Evolutionary conservation across 2,113 vertebrate species (phyloP), one percentile per base, ranked within the genome.

Genomic region (Leptobrachium ailaonicum): DNA sequence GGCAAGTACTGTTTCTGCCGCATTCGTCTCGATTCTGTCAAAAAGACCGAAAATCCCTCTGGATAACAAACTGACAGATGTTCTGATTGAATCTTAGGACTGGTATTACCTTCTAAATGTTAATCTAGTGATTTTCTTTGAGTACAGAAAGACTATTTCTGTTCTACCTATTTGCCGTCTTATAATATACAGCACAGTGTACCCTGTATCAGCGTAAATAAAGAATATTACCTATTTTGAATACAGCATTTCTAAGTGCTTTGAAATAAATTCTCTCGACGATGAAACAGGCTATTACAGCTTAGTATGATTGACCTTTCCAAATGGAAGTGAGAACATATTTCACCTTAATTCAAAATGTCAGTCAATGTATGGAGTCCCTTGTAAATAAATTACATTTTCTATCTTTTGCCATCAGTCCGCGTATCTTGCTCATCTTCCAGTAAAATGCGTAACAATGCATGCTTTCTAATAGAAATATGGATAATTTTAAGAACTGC

Each of bases 351-450:
- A 4, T 83, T 86, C 56, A 84, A 75, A 12, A 58, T 85, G 72
- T 79, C 82, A 84, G 71, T 84, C 62, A 74, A 60, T 71, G 56
- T 78, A 84, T 83, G 42, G 41, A 66, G 58, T 53, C 1, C 0
- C 4, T 75, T 20, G 45, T 79, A 88, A 87, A 84, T 82, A 88
- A 78, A 77, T 44, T 20, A 68, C 41, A 73, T 80, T 13, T 41
- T 4, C 84, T 83, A 50, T 12, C 3, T 13, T 80, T 78, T 85
- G 84, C 62, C 85, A 42, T 66, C 66, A 72, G 0, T 60, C 58
- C 44, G n/a, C 60, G 62, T 43, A 62, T 63, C 68, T 71, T 40
- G 12, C 41, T 53, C 54, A 40, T 13, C n/a, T 77, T 45, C 12
- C 56, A 6, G 20, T 47, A 44, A 63, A 71, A 63, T 78, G 56